Evolutionary conservation across 2,797 vertebrate genomes (phyloP).

Genomic region (Myiotriccus ornatus): DNA sequence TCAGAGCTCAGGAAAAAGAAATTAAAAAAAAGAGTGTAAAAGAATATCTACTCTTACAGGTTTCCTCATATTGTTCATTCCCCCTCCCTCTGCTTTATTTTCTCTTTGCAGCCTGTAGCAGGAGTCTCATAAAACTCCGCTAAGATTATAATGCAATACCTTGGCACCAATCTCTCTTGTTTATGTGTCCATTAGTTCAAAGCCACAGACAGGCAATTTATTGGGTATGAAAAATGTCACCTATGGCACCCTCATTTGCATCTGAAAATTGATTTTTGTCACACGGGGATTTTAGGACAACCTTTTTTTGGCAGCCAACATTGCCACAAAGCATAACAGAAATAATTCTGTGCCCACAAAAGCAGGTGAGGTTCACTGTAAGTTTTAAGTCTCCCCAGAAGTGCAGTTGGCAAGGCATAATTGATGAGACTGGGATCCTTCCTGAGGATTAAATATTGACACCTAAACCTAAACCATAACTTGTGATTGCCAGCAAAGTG

Average conservation of each 20-base stretch:
- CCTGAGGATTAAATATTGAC: constrained; percentile 70
- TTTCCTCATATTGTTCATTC: background rate
- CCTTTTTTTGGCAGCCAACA: constrained; percentile 58
- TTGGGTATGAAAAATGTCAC: constrained; percentile 73
- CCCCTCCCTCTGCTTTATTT: background rate
- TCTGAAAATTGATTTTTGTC: constrained; percentile 80
- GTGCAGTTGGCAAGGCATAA: constrained; percentile 45
- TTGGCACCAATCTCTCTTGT: constrained; percentile 68
- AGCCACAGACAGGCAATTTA: constrained; percentile 76
- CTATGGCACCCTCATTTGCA: constrained; percentile 74
- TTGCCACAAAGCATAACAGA: constrained; percentile 68
- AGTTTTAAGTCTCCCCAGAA: constrained; percentile 59
- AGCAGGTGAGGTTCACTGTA: constrained; percentile 42
- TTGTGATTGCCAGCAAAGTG: background rate
- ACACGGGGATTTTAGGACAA: constrained; percentile 73
- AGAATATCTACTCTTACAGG: background rate
- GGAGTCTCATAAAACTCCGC: constrained; percentile 11
- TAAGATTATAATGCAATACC: constrained; percentile 56
- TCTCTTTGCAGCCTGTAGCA: background rate
- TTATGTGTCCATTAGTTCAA: constrained; percentile 76
- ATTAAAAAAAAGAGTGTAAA: background rate
- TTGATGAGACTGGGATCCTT: constrained; percentile 65
- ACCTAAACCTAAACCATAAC: constrained; percentile 51
- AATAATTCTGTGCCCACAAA: constrained; percentile 70
- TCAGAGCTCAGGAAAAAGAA: background rate